phyloP scores from a whole-genome alignment of 2,888 invertebrate genomes.

The Griposia aprilina region DNA sequence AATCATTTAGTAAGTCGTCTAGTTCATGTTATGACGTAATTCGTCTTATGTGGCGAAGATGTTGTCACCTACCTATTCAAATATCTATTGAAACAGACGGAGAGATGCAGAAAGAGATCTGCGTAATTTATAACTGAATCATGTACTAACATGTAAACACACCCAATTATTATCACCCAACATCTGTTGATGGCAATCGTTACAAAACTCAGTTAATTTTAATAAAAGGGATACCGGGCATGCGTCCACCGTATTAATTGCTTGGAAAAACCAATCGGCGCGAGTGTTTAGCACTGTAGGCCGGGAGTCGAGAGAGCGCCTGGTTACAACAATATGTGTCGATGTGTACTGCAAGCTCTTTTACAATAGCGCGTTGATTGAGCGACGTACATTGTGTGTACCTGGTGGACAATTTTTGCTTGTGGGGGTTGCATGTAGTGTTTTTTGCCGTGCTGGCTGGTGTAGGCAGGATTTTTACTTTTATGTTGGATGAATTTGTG shows the following conservation, averaged over 20 bases:
- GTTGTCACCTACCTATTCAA: not conserved
- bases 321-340: constrained; percentile 40
- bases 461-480: not conserved
- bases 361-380: constrained; percentile 31
- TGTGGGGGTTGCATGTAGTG: not conserved
- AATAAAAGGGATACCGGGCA: constrained; percentile 64
- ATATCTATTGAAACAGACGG: not conserved
- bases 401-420: constrained; percentile 22
- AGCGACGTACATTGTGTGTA: constrained; percentile 27
- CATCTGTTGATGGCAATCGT: constrained; percentile 54
- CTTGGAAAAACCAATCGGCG: constrained; percentile 68
- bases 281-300: constrained; percentile 60
- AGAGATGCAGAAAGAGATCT: no score
- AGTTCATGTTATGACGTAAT: not conserved
- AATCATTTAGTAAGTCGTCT: no score
- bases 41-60: not conserved
- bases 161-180: constrained; percentile 27
- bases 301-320: constrained; percentile 39
- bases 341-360: constrained; percentile 23
- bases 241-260: constrained; percentile 67
- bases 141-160: not conserved
- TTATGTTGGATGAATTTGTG: not conserved
- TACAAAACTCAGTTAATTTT: constrained; percentile 67
- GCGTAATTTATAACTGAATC: not conserved
- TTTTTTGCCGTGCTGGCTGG: not conserved